Evolutionary conservation across 2,888 invertebrate genomes (phyloP), one percentile per base, ranked within the genome.

Genomic region (Coremacera marginata): DNA sequence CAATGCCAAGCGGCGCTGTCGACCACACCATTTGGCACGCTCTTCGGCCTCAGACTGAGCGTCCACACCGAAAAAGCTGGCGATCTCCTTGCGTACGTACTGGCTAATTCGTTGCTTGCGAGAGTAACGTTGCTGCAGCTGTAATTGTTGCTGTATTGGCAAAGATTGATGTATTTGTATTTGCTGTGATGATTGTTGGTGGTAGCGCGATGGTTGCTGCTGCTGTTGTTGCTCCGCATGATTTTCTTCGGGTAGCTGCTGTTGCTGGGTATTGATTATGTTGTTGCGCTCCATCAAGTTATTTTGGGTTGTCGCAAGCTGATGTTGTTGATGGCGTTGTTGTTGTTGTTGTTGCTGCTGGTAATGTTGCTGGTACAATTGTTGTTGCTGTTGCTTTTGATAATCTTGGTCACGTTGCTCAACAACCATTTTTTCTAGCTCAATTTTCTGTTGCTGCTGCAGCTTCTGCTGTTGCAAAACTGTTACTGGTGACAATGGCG

Each of bases 51-150:
- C 89, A 0, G 85, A 87, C 62, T 85, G 85, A 0, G 80, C 74
- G 62, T 90, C 89, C 0, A 90, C 88, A 2, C 90, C 90, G 72
- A 89, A 90, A 76, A 89, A 90, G 7, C 84, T 85, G 0, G 89
- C 83, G 16, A 89, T 85, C 77, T 89, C 87, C 0, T 87, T 85
- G 8, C 85, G 84, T 31, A 90, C 81, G 72, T 89, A 89, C 31
- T 86, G 87, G 1, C 84, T 87, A 0, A 90, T 81, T 0, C 89
- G 87, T 65, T 89, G 89, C 75, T 88, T 89, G 9, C 87, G 79
- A 9, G 84, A 81, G 80, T 84, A 80, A 5, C 84, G 81, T 76
- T 84, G 80, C 72, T 81, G 34, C 25, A 80, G 81, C 49, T 79
- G 78, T n/a, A 62, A 37, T 70, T 80, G 80, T 16, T 76, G 76